Evolutionary conservation across 2,797 vertebrate species (phyloP).

Genomic region (Falco columbarius): DNA sequence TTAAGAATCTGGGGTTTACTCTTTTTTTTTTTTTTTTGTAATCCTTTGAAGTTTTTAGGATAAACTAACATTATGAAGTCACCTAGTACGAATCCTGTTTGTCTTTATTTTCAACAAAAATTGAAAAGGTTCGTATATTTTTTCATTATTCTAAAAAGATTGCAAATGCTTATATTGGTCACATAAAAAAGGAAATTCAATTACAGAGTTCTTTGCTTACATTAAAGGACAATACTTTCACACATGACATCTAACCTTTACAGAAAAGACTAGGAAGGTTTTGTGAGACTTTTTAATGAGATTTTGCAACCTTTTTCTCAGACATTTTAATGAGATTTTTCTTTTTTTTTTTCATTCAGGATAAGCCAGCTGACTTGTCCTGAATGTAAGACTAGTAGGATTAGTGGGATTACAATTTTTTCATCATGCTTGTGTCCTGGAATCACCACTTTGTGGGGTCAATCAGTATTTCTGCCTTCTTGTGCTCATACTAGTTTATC

Average conservation of each 20-base stretch:
- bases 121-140: not conserved
- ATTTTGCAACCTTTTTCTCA: not conserved
- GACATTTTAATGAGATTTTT: not conserved
- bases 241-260: not conserved
- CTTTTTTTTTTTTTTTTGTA: not conserved
- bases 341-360: not conserved
- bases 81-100: not conserved
- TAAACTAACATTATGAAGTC: not conserved
- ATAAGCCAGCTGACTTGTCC: not conserved
- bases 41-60: not conserved
- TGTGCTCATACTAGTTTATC: not conserved
- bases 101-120: not conserved
- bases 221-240: not conserved
- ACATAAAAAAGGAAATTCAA: not conserved
- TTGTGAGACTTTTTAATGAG: not conserved
- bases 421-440: not conserved
- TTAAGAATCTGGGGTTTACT: not conserved
- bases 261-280: not conserved
- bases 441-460: not conserved
- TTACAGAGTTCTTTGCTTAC: not conserved
- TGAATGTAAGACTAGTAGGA: not conserved
- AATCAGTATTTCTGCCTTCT: not conserved
- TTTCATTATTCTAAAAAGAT: not conserved
- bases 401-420: not conserved
- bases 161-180: not conserved